phyloP scores from a whole-genome alignment of 2,888 invertebrate species.

The Acrocera orbiculus region DNA sequence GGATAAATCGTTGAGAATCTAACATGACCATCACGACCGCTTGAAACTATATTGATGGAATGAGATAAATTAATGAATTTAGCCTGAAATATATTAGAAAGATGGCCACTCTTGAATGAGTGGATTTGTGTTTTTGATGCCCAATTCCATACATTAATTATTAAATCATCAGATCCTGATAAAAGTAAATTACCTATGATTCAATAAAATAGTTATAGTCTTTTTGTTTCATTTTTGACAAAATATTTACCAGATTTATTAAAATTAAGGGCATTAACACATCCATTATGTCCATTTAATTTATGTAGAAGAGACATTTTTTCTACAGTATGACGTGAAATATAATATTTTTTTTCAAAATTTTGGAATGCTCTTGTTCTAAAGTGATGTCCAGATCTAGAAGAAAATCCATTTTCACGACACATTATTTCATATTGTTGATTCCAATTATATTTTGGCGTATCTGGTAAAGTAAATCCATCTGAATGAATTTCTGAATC shows the following conservation, averaged over 20 bases:
- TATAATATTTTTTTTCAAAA: no score
- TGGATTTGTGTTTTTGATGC: constrained; percentile 45
- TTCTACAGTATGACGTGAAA: constrained; percentile 67
- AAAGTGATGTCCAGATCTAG: constrained; percentile 12
- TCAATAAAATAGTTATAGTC: background rate
- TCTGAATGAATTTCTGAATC: no score
- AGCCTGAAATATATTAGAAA: constrained; percentile 74
- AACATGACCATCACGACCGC: constrained; percentile 78
- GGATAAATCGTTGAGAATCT: constrained; percentile 41
- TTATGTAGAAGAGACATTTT: constrained; percentile 60
- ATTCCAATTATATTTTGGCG: constrained; percentile 23
- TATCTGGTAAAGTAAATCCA: no score
- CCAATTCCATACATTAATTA: constrained; percentile 86
- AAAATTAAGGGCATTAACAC: constrained; percentile 85
- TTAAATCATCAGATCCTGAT: constrained; percentile 81
- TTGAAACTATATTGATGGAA: constrained; percentile 70
- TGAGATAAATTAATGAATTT: constrained; percentile 64
- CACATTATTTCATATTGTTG: constrained; percentile 19
- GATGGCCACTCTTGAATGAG: constrained; percentile 63
- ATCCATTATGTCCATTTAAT: constrained; percentile 66
- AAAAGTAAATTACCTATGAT: constrained; percentile 49
- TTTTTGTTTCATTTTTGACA: background rate
- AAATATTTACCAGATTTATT: constrained; percentile 47
- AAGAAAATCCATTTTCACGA: constrained; percentile 22
- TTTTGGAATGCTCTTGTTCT: constrained; percentile 13